Percentiles rank a stretch among this genome's conserved stretches.
These are phyloP conservation scores for Maniola jurtina DNA, from an alignment of 1,140 invertebrate genomes.

Conservation along the genomic window DNA sequence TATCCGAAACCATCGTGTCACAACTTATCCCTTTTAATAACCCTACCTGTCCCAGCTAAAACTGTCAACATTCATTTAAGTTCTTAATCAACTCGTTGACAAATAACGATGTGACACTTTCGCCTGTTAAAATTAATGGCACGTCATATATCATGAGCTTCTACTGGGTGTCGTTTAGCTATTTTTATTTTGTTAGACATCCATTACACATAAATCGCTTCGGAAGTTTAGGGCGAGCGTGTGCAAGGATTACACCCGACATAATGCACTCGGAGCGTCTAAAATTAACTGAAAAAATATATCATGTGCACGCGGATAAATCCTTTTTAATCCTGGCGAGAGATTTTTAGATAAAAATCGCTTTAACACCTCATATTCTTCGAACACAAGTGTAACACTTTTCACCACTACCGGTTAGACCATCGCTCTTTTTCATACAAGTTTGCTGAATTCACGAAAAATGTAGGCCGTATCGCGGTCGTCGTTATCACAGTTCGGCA, in stretches of 20 bases:
- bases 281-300: conserved; percentile 49
- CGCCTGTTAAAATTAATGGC: conserved; percentile 59
- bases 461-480: conserved; percentile 26
- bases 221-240: conserved; percentile 39
- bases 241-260: conserved; percentile 43
- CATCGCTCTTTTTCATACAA: conserved; percentile 32
- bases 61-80: conserved; percentile 63
- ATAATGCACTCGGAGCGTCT: conserved; percentile 45
- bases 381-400: conserved; percentile 27
- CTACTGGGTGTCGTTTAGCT: conserved; percentile 43
- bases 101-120: conserved; percentile 60
- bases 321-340: conserved; percentile 26
- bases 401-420: conserved; percentile 24
- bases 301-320: conserved; percentile 41
- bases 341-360: conserved; percentile 43
- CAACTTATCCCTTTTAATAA: conserved; percentile 49
- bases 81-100: conserved; percentile 67
- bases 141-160: conserved; percentile 53
- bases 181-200: conserved; percentile 59
- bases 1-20: conserved; percentile 45
- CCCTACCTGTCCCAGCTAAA: conserved; percentile 51
- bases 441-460: conserved; percentile 29
- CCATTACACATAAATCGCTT: conserved; percentile 52
- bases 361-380: conserved; percentile 38
- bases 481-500: conserved; percentile 42